phyloP scores from a whole-genome alignment of 92 coral and sea anemone species.

The Phymanthus crucifer region DNA sequence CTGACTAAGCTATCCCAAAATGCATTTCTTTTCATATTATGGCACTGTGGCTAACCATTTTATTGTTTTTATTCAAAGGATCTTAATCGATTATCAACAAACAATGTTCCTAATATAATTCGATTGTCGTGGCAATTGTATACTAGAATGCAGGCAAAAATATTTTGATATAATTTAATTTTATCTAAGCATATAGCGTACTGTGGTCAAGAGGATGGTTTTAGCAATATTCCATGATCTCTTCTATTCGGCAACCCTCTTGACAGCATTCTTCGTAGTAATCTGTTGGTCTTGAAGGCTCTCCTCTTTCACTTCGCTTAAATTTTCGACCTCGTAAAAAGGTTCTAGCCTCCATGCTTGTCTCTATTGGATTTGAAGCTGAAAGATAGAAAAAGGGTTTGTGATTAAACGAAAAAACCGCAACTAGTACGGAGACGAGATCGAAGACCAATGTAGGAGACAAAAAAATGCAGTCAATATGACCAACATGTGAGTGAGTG shows the following conservation, averaged over 20 bases:
- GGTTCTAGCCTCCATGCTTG: neutral
- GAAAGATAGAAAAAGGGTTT: neutral
- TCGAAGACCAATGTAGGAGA: neutral
- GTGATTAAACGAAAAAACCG: neutral
- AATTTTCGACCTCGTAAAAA: constrained; percentile 6
- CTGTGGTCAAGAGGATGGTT: neutral
- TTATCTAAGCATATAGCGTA: neutral
- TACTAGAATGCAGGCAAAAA: constrained; percentile 9
- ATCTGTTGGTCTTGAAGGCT: constrained; percentile 40
- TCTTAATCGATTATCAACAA: neutral
- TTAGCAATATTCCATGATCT: constrained; percentile 55
- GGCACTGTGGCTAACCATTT: no score
- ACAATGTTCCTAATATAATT: neutral
- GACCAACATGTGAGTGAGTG: no score
- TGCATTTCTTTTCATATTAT: no score
- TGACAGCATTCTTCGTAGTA: constrained; percentile 60
- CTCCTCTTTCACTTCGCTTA: neutral
- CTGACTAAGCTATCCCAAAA: no score
- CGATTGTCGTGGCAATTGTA: neutral
- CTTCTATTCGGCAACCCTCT: constrained; percentile 53
- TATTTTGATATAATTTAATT: constrained; percentile 4
- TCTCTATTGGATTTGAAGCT: constrained; percentile 11
- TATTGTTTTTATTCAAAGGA: neutral
- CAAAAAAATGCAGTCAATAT: neutral
- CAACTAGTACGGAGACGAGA: neutral